Conservation (phyloP, 2,113 vertebrate species). For the Indicator indicator region DNA sequence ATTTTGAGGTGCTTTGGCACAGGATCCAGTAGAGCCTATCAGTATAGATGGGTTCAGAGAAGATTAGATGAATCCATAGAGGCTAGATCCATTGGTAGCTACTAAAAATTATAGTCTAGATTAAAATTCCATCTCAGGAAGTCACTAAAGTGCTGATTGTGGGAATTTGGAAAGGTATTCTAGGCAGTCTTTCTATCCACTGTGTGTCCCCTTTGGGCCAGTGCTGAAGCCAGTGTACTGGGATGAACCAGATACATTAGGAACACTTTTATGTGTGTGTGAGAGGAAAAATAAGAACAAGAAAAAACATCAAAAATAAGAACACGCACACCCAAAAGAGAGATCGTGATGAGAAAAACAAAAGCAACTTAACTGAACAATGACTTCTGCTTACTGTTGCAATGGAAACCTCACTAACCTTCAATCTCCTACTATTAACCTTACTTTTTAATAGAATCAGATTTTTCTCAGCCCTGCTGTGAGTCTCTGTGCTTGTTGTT, state of each 20-base stretch:
- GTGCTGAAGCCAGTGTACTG: neutral
- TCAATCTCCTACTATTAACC: neutral
- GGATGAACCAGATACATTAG: neutral
- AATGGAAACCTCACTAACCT: neutral
- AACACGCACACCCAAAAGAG: neutral
- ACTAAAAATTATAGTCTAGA: neutral
- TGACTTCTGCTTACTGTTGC: neutral
- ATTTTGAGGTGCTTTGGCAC: slow-evolving; percentile 46
- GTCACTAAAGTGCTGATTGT: neutral
- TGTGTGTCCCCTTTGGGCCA: neutral
- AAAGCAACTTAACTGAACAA: neutral
- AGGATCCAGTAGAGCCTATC: slow-evolving; percentile 34
- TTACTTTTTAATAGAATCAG: neutral
- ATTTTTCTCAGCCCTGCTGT: neutral
- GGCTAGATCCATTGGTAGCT: slow-evolving; percentile 12
- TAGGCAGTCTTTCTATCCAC: neutral
- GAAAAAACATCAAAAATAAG: too few species aligned
- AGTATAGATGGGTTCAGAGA: slow-evolving; percentile 25
- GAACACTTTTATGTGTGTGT: neutral
- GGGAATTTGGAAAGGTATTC: neutral
- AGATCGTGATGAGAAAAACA: neutral
- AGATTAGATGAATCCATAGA: slow-evolving; percentile 54
- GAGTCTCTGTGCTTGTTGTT: neutral
- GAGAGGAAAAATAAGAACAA: neutral
- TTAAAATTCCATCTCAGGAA: slow-evolving; percentile 25